Base-by-base conservation (phyloP, 2,797 vertebrate genomes). In the Anabacerthia variegaticeps region DNA sequence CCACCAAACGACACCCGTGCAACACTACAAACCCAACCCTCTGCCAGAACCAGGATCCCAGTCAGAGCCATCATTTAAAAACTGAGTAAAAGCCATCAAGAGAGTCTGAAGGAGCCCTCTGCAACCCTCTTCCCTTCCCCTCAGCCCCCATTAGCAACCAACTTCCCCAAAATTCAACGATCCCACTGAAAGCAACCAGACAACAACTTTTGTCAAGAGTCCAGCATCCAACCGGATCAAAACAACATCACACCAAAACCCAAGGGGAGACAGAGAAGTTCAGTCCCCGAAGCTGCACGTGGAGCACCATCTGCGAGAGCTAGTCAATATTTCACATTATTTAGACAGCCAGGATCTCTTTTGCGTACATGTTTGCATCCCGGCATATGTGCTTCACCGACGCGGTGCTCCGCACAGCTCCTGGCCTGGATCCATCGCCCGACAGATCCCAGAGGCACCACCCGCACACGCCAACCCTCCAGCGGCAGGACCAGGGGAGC, bases 241-340 rank as follows among this genome's bases (percentile, higher is more conserved):
- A 90, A 86, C 58, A 85, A 51, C 78, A 44, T 43, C 76, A 26
- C 82, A 88, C n/a, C n/a, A 36, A 91, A 92, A 81, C n/a, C 62
- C 72, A 44, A 28, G 32, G 58, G 72, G 77, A 95, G 80, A 48
- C 30, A 12, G 54, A 17, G 76, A 82, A 92, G 87, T 74, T 95
- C 69, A 79, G 88, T 72, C 88, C 67, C 81, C 6, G 0, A 30
- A 78, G 89, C 90, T n/a, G 87, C 92, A 94, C 80, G 71, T 84
- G 91, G 85, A 94, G 95, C 69, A 94, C 95, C 96, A 95, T 93
- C 95, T 93, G 93, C 2, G 23, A 75, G 76, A 93, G 72, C 73
- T 56, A 92, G 92, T 95, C 95, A 96, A 93, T 92, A 97, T 95
- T 94, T 94, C 95, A 93, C 83, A 79, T 96, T 94, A 96, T 97